Evolutionary conservation across 2,888 invertebrate species (phyloP).

Genomic region (Choreutis nemorana): DNA sequence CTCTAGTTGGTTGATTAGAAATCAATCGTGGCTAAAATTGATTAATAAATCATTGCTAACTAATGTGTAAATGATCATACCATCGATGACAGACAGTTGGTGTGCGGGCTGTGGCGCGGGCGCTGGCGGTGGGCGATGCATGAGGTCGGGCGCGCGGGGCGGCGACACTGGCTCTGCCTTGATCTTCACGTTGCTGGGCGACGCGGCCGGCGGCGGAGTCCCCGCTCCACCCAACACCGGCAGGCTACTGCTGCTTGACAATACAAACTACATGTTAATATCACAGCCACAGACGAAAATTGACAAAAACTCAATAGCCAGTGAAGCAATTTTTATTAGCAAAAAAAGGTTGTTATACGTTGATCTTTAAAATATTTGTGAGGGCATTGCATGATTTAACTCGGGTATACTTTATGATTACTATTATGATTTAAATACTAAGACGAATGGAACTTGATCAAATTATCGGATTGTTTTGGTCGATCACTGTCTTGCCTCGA

Average conservation of each 20-base stretch:
- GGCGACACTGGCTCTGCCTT: slow-evolving; percentile 97
- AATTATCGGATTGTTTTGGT: too few relatives aligned
- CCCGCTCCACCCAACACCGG: slow-evolving; percentile 78
- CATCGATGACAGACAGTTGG: slow-evolving; percentile 52
- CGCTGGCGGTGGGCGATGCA: slow-evolving; percentile 56
- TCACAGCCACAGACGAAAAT: slow-evolving; percentile 2
- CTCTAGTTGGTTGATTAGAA: too few relatives aligned
- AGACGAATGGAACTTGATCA: too few relatives aligned
- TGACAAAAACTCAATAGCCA: slow-evolving; percentile 5
- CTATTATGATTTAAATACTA: too few relatives aligned
- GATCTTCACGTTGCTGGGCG: slow-evolving; percentile 86
- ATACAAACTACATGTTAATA: slow-evolving; percentile 7
- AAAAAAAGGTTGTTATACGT: neutral
- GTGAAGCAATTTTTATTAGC: neutral
- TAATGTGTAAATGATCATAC: slow-evolving; percentile 24
- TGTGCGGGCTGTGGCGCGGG: slow-evolving; percentile 54
- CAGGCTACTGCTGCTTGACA: slow-evolving; percentile 52
- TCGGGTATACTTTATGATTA: too few relatives aligned
- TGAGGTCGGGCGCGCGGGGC: slow-evolving; percentile 80
- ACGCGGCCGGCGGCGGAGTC: slow-evolving; percentile 75
- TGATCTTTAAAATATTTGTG: too few relatives aligned
- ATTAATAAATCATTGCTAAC: too few relatives aligned
- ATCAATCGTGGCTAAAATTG: too few relatives aligned
- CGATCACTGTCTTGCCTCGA: too few relatives aligned
- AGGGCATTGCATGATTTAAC: too few relatives aligned